Evolutionary conservation across 2,113 vertebrate species (phyloP).

Genomic region (Rhinichthys klamathensis): DNA sequence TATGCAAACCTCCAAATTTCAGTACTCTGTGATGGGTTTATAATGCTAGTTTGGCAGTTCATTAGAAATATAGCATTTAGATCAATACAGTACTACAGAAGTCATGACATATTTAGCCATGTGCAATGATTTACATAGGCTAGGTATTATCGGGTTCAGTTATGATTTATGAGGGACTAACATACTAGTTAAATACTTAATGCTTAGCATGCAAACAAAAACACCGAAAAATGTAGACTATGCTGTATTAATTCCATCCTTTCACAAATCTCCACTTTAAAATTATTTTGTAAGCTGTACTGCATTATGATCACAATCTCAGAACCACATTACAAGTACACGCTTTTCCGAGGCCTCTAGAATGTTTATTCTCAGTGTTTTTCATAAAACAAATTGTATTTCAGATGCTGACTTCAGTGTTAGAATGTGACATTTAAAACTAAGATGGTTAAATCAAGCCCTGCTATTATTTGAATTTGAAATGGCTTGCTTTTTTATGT

Average conservation of each 20-base stretch:
- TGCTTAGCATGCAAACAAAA: background rate
- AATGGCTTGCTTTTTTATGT: constrained; percentile 2
- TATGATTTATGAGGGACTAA: background rate
- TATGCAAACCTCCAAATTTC: constrained; percentile 7
- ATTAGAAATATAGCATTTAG: background rate
- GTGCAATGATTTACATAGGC: background rate
- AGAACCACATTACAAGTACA: background rate
- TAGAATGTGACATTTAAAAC: background rate
- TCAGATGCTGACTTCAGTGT: too few relatives aligned
- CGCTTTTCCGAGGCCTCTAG: background rate
- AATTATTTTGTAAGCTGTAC: background rate
- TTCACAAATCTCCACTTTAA: background rate
- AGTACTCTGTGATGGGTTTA: background rate
- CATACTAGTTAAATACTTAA: background rate
- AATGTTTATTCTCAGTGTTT: constrained; percentile 15
- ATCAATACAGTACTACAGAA: background rate
- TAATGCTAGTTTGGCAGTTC: background rate
- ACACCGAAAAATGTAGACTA: background rate
- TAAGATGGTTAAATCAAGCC: background rate
- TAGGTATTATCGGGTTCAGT: background rate
- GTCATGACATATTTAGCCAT: background rate
- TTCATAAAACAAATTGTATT: background rate
- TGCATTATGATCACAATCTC: background rate
- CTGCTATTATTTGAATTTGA: background rate
- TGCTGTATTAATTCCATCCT: background rate